These are phyloP conservation scores for Craniophora ligustri DNA, from an alignment of 2,888 invertebrate genomes.

Conservation along the genomic window DNA sequence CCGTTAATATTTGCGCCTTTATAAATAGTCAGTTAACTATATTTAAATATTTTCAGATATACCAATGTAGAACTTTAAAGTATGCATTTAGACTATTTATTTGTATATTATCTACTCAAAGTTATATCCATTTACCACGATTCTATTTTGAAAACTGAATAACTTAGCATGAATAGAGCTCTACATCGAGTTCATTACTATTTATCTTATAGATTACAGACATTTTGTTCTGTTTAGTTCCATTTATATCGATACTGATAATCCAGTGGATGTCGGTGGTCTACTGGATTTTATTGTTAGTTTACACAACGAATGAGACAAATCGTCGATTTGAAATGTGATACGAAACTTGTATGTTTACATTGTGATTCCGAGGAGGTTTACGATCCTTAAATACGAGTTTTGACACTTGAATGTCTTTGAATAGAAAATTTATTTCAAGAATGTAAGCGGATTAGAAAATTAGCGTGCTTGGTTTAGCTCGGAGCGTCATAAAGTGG, in stretches of 20 bases:
- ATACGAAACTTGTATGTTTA: constrained; percentile 47
- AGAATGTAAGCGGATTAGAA: constrained; percentile 71
- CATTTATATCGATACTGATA: constrained; percentile 32
- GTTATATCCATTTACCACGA: constrained; percentile 6
- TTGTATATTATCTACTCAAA: not conserved
- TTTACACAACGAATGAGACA: constrained; percentile 48
- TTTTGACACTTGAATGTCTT: constrained; percentile 50
- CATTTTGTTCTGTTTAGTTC: constrained; percentile 46
- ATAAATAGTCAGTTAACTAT: constrained; percentile 4
- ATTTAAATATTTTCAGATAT: constrained; percentile 5
- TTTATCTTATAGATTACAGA: constrained; percentile 37
- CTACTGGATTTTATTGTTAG: constrained; percentile 43
- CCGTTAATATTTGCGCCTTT: constrained; percentile 46
- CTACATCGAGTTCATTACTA: constrained; percentile 9
- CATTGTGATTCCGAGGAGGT: constrained; percentile 41
- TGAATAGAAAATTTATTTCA: constrained; percentile 58
- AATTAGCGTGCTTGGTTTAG: constrained; percentile 66
- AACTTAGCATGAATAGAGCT: constrained; percentile 11
- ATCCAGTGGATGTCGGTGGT: constrained; percentile 43
- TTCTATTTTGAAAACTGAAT: constrained; percentile 11
- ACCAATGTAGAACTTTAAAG: not conserved
- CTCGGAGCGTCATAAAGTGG: constrained; percentile 60
- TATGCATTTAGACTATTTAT: not conserved
- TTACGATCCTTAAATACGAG: constrained; percentile 51
- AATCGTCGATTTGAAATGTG: constrained; percentile 44